Base-by-base conservation (phyloP, 2,113 vertebrate species). In the Micromys minutus region DNA sequence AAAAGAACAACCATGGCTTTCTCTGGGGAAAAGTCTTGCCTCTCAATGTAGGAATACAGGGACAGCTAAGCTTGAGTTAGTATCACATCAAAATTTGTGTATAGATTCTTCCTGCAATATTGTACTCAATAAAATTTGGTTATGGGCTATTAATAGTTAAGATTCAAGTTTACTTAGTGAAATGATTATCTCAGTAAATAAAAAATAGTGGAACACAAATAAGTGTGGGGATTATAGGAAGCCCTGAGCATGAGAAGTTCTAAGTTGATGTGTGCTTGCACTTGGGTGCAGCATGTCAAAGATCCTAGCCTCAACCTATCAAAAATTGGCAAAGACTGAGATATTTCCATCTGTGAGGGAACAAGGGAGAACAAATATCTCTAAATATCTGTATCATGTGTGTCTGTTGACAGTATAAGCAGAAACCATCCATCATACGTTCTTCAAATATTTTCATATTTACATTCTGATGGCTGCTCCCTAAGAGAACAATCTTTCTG, bases 41-140 rank as follows among this genome's bases (percentile, higher is more conserved):
- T 76, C 31, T 5, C 39, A 55, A 29, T 52, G n/a, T 0, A n/a
- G 16, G 7, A 5, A 69, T 0, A 13, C 17, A 1, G 10, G 31
- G 2, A 0, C 1, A 1, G 21, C 1, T 92, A 57, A 63, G 1
- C 4, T 1, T 34, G 4, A 65, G 80, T 36, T 81, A 84, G 91
- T 15, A 3, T 5, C 5, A 80, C 52, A 15, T 74, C 24, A 80
- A 87, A 34, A 76, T 36, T 61, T 91, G 50, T 57, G 0, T 2
- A 4, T 15, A 45, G 36, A 50, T 81, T 45, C 19, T 57, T 34
- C 22, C 2, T 57, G 2, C 1, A 86, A 34, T 89, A 10, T 16
- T 63, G 36, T 0, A 45, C 11, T 52, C 21, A 16, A 42, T 17
- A 91, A 50, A 75, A 74, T 42, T 13, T 67, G 7, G 24, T 31